Evolutionary conservation across 2,888 invertebrate genomes (phyloP).

Genomic region (Drosophila differens): DNA sequence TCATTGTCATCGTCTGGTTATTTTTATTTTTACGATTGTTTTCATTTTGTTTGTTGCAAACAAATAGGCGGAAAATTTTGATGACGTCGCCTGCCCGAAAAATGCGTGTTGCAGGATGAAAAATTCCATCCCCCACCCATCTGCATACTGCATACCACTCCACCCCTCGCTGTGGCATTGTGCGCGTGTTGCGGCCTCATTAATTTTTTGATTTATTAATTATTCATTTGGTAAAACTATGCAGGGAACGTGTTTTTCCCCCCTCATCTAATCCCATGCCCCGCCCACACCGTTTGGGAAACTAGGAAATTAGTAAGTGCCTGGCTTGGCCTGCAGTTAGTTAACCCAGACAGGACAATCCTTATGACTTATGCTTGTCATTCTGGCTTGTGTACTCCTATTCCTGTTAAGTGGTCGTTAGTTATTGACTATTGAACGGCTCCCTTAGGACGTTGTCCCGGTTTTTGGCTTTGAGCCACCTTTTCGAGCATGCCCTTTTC

Average conservation of each 20-base stretch:
- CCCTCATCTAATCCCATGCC: not conserved
- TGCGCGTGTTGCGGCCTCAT: constrained; percentile 78
- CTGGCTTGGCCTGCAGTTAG: constrained; percentile 8
- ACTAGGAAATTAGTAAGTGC: constrained; percentile 23
- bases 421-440: constrained; percentile 2
- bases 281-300: not conserved
- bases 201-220: constrained; percentile 82
- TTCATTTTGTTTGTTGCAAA: constrained; percentile 78
- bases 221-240: constrained; percentile 66
- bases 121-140: not conserved
- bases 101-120: constrained; percentile 55
- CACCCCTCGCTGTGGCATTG: not conserved
- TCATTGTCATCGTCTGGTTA: constrained; percentile 34
- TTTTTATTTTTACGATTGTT: constrained; percentile 76
- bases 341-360: not conserved
- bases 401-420: constrained; percentile 21
- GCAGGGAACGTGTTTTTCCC: constrained; percentile 36
- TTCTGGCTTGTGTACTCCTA: not conserved
- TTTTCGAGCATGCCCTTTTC: not conserved
- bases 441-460: constrained; percentile 5
- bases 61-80: constrained; percentile 78
- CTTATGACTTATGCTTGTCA: constrained; percentile 20
- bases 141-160: not conserved
- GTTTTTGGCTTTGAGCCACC: not conserved
- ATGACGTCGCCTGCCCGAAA: constrained; percentile 46